Conservation (phyloP, 2,888 invertebrate genomes). For the Helicoverpa assulta region DNA sequence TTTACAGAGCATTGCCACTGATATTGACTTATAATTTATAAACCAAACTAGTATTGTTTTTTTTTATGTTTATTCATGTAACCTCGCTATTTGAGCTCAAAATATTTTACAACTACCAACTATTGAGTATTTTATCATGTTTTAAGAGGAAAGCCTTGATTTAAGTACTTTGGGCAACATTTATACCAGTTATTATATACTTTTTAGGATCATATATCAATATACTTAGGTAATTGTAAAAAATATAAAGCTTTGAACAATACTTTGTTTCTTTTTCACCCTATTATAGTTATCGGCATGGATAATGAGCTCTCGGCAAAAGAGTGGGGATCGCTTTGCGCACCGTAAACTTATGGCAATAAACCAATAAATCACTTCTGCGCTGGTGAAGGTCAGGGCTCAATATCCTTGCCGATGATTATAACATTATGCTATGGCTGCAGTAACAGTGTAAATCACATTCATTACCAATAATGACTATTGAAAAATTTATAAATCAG, state of each 20-base stretch:
- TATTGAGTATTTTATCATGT: slow-evolving; percentile 81
- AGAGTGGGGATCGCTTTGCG: too few species aligned
- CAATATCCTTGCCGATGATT: too few species aligned
- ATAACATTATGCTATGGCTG: background rate
- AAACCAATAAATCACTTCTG: too few species aligned
- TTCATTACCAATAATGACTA: too few species aligned
- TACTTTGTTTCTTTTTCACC: slow-evolving; percentile 57
- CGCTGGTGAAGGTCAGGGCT: too few species aligned
- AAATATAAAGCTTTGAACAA: slow-evolving; percentile 77
- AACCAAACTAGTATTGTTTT: slow-evolving; percentile 62
- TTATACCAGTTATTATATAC: slow-evolving; percentile 85
- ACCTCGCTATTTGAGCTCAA: slow-evolving; percentile 79
- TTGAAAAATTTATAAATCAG: too few species aligned
- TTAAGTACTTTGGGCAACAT: slow-evolving; percentile 79
- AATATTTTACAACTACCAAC: slow-evolving; percentile 79
- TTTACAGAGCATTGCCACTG: slow-evolving; percentile 99
- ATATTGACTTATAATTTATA: slow-evolving; percentile 66
- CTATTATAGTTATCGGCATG: too few species aligned
- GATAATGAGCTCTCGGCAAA: too few species aligned
- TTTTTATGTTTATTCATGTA: slow-evolving; percentile 65
- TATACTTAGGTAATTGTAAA: slow-evolving; percentile 78
- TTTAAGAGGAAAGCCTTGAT: slow-evolving; percentile 82
- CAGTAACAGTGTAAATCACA: too few species aligned
- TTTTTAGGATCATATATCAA: slow-evolving; percentile 75
- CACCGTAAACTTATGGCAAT: too few species aligned